Base-by-base conservation (phyloP, 2,888 invertebrate genomes). In the Tachina lurida region DNA sequence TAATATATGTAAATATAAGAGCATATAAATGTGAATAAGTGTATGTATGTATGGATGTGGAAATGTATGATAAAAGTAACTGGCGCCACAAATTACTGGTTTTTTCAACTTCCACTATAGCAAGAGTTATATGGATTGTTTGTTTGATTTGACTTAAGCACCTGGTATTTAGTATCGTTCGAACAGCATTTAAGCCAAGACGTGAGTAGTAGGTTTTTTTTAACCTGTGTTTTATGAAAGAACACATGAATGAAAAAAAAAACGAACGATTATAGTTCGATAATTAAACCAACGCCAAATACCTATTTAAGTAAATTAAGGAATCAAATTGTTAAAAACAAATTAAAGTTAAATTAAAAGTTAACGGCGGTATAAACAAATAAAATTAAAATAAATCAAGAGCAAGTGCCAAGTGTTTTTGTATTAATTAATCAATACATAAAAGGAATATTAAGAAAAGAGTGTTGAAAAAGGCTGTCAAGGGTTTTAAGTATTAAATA, bases 81-180 rank as follows among this genome's bases (percentile, higher is more conserved):
- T 71, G 76, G 83, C 75, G 71, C 83, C 73, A 62, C 77, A 87
- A 80, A 86, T 84, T 77, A 87, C 79, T 81, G 85, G 85, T 84
- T 87, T 87, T 80, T 81, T 70, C 41, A 60, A 77, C 63, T 84
- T 60, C 76, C 73, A 76, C 67, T 68, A n/a, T 10, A 70, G 10
- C 47, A 80, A 87, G 62, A 83, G 73, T 70, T 87, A 85, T 81
- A 85, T 80, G 79, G 71, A 73, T 79, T 87, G 87, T 80, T 79
- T 81, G 70, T 87, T 75, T 82, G 79, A 81, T 58, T 87, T 67
- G 60, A 70, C 81, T 87, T 45, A 78, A 80, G 77, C 86, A 84
- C 86, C 86, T 86, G 86, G 86, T 79, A 88, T 90, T 89, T 73
- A 91, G 91, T 91, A 89, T 90, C 90, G 90, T 90, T 90, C 89